Base-by-base conservation (phyloP, 1,140 invertebrate species). In the Elysia chlorotica region DNA sequence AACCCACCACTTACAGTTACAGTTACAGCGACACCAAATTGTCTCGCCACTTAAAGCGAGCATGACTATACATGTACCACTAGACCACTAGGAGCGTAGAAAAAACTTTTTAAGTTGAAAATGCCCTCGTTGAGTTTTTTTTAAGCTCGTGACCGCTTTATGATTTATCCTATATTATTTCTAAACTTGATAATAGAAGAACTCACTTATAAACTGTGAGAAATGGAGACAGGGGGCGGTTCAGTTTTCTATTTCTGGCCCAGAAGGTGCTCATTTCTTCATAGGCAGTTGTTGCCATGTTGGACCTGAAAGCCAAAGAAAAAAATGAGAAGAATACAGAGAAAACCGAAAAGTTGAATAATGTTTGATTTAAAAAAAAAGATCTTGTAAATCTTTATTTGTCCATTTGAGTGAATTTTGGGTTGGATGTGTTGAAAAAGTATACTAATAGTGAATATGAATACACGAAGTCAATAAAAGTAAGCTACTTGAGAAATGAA, bases 251-350 rank as follows among this genome's bases (percentile, higher is more conserved):
- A 71, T 85, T 85, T 70, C 78, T 80, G 5, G 75, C 74, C 83
- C 83, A 85, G 76, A 75, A 85, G 4, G 78, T 73, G 53, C 76
- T 70, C 83, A 85, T 85, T 68, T 85, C 81, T 36, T 85, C 75
- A 65, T 83, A 85, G 23, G 82, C 79, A 28, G 69, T 61, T 31
- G 73, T 74, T 17, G 74, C 66, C 67, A 70, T 76, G 33, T 65
- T 74, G 19, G 69, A 70, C 41, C 74, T 78, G 53, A 38, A 70
- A 74, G 19, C 70, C 23, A 31, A 48, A 25, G 23, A 54, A 23
- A 69, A 48, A 35, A n/a, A 53, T 23, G 2, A 70, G 28, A 3
- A 56, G 21, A 57, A 6, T 6, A 30, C 14, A 36, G 5, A 31
- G 6, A 21, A 48, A 48, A 14, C 10, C n/a, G n/a, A 14, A 48